These are phyloP conservation scores for Acinonyx jubatus DNA, from an alignment of 2,113 vertebrate species.

Conservation along the genomic window DNA sequence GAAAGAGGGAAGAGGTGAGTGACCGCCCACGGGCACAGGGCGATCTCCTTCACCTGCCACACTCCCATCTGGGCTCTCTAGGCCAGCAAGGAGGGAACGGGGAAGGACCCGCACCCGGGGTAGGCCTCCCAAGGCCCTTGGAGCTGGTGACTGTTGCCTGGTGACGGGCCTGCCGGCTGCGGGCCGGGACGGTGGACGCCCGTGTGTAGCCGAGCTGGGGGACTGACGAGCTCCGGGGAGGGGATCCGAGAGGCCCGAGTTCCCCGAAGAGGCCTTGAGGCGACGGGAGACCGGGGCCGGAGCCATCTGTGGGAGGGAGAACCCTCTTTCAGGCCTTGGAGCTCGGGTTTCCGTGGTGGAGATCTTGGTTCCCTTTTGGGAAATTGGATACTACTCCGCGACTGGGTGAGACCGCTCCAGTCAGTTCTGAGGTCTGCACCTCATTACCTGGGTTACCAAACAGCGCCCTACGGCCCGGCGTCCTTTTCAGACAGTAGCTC, in stretches of 20 bases:
- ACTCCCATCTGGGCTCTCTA: not conserved
- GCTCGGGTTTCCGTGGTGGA: constrained; percentile 48
- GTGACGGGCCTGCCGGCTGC: constrained; percentile 14
- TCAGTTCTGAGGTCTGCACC: not conserved
- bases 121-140: not conserved
- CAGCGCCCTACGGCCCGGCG: not conserved
- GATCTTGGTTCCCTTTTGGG: constrained; percentile 46
- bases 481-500: not conserved
- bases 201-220: not conserved
- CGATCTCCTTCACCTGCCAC: not conserved
- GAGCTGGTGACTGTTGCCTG: constrained; percentile 55
- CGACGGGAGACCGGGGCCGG: not conserved
- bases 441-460: not conserved
- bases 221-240: not conserved
- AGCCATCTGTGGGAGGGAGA: not conserved
- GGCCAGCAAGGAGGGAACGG: not conserved
- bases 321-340: not conserved
- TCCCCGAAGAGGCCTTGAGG: not conserved
- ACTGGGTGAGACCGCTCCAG: not conserved
- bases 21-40: not conserved
- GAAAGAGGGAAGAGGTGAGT: constrained; percentile 75
- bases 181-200: not conserved
- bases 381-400: constrained; percentile 4
- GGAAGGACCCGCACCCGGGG: not conserved
- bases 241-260: constrained; percentile 23